Conservation (phyloP, 2,797 vertebrate genomes). For the Molossus molossus region DNA sequence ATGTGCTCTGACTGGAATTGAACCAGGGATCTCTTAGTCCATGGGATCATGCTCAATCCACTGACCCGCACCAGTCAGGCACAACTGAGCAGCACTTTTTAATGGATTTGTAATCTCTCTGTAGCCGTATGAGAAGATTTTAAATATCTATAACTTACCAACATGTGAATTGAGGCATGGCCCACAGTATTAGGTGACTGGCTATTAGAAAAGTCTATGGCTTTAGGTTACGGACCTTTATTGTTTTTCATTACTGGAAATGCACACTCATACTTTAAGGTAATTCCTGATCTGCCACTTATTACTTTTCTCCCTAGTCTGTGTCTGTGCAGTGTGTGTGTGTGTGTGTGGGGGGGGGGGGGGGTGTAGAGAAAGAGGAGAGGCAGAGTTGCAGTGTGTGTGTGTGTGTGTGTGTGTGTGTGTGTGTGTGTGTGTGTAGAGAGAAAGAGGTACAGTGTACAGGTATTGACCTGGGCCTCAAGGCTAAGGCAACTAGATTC, state of each 20-base stretch:
- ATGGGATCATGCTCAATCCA: no score
- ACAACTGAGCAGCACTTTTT: neutral
- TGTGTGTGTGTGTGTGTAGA: no score
- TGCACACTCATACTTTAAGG: neutral
- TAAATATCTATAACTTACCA: constrained; percentile 21
- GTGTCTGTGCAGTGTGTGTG: neutral
- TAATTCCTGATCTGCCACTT: neutral
- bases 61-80: no score
- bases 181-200: neutral
- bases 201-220: neutral
- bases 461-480: no score
- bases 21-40: no score
- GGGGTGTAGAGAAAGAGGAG: neutral
- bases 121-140: neutral
- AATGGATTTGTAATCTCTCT: neutral
- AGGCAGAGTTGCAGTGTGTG: neutral
- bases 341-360: neutral
- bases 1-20: no score
- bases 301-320: neutral
- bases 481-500: no score
- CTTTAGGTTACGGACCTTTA: neutral
- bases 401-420: no score
- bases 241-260: constrained; percentile 19
- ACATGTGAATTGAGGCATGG: neutral
- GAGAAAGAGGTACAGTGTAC: no score